phyloP scores from a whole-genome alignment of 2,888 invertebrate species.

The Ctenicera cuprea region DNA sequence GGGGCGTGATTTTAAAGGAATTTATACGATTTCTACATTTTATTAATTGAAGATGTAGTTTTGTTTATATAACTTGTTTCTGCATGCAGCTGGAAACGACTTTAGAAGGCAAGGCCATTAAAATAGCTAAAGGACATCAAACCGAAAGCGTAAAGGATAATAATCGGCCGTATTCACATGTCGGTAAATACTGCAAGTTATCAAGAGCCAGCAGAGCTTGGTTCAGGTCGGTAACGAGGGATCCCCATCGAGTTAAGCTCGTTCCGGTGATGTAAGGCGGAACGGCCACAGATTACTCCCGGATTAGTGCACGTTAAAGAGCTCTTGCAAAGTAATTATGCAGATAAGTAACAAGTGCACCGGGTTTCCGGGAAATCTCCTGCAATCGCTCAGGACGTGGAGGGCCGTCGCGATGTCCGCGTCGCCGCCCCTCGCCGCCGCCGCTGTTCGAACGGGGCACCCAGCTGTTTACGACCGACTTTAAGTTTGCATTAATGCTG shows the following conservation, averaged over 20 bases:
- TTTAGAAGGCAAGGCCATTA: no score
- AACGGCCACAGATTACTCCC: slow-evolving; percentile 48
- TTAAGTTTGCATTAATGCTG: slow-evolving; percentile 48
- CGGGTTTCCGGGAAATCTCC: slow-evolving; percentile 39
- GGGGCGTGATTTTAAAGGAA: no score
- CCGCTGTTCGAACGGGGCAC: slow-evolving; percentile 2
- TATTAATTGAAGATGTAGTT: no score
- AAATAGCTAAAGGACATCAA: neutral
- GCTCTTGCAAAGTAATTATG: slow-evolving; percentile 53
- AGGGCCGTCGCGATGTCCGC: slow-evolving; percentile 18
- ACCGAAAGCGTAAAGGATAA: slow-evolving; percentile 9
- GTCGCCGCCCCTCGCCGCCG: slow-evolving; percentile 7
- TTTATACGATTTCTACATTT: no score
- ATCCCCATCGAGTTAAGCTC: slow-evolving; percentile 40
- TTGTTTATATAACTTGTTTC: no score
- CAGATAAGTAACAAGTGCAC: slow-evolving; percentile 54
- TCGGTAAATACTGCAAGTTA: slow-evolving; percentile 12
- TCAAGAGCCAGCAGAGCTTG: slow-evolving; percentile 19
- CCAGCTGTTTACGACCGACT: slow-evolving; percentile 48
- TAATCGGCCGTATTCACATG: slow-evolving; percentile 22
- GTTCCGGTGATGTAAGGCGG: slow-evolving; percentile 49
- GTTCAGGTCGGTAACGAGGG: slow-evolving; percentile 39
- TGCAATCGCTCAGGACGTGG: slow-evolving; percentile 40
- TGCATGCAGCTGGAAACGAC: no score
- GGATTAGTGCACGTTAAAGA: slow-evolving; percentile 51